A percentile compares a stretch with the other conserved stretches of the same genome.
phyloP scores from a whole-genome alignment of 2,888 invertebrate genomes.

The Callosobruchus maculatus region DNA sequence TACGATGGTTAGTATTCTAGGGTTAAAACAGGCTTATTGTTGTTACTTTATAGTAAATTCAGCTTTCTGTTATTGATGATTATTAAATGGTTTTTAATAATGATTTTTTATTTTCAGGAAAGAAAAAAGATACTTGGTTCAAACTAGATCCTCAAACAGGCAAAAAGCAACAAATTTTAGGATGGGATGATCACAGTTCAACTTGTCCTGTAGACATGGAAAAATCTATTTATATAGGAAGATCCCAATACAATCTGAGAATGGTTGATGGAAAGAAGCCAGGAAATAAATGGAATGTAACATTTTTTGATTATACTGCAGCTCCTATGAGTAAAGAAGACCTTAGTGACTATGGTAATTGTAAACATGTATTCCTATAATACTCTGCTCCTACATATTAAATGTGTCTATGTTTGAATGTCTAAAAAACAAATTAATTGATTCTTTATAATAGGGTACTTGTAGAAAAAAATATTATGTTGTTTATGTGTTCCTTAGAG shows the following conservation, averaged over 20 bases:
- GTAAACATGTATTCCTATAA: neutral
- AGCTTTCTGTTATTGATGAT: too few species aligned
- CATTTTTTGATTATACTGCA: conserved; percentile 92
- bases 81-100: too few species aligned
- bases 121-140: conserved; percentile 90
- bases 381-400: too few species aligned
- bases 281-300: conserved; percentile 89
- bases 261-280: conserved; percentile 84
- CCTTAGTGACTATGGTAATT: conserved; percentile 63
- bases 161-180: conserved; percentile 59
- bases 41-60: too few species aligned
- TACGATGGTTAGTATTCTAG: too few species aligned
- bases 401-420: too few species aligned
- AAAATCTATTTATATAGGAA: conserved; percentile 73
- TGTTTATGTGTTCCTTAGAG: too few species aligned
- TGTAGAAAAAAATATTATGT: too few species aligned
- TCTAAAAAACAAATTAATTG: too few species aligned
- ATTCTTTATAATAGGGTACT: too few species aligned
- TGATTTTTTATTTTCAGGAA: conserved; percentile 35
- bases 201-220: conserved; percentile 70
- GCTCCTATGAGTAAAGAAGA: conserved; percentile 74
- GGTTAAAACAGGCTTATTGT: too few species aligned
- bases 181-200: conserved; percentile 52
- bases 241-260: conserved; percentile 89
- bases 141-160: conserved; percentile 77